A percentile compares a stretch with the other conserved stretches of the same genome.
Evolutionary conservation across 2,888 invertebrate species (phyloP).

Genomic region (Nasonovia ribisnigri): DNA sequence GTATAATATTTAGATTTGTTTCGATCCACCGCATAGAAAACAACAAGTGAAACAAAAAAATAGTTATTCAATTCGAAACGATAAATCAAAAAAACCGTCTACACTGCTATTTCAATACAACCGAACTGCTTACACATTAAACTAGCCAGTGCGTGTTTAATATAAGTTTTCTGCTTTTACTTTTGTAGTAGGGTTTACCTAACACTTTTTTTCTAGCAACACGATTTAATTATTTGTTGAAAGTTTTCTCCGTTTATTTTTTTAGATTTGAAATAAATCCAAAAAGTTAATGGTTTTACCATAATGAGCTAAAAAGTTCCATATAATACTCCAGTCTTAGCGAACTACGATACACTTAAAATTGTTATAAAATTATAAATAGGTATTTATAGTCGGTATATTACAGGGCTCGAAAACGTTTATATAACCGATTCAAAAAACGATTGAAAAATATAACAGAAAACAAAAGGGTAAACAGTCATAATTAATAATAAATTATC

Average conservation of each 20-base stretch:
- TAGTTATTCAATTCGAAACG: neutral
- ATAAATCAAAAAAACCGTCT: neutral
- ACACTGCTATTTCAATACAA: neutral
- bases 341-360: neutral
- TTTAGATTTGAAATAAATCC: neutral
- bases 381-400: neutral
- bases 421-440: too few relatives aligned
- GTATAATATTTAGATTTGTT: neutral
- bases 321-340: neutral
- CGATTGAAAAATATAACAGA: too few relatives aligned
- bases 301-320: neutral
- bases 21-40: neutral
- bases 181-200: neutral
- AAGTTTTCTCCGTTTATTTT: neutral
- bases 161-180: neutral
- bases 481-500: too few relatives aligned
- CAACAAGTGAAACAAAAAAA: neutral
- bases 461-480: too few relatives aligned
- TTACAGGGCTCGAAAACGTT: too few relatives aligned
- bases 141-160: neutral
- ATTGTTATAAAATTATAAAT: neutral
- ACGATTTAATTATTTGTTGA: neutral
- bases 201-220: neutral
- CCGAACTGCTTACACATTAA: neutral
- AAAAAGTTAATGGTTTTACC: neutral